phyloP scores from a whole-genome alignment of 2,797 vertebrate genomes.

The Pseudomugil gertrudae region DNA sequence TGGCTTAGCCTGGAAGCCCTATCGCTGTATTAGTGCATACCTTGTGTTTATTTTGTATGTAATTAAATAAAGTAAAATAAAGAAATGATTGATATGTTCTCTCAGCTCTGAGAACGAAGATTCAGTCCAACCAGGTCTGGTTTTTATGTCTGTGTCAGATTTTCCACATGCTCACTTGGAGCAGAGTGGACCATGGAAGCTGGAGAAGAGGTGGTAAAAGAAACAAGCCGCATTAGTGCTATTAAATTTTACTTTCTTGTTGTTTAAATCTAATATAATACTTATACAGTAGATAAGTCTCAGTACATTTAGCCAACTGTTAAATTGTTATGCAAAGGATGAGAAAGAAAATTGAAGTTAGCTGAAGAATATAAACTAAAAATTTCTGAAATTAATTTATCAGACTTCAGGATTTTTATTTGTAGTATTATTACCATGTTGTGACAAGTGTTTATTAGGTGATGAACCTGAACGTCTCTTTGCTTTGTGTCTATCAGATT shows the following conservation, averaged over 20 bases:
- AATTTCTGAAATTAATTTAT: neutral
- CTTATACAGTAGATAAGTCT: neutral
- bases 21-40: neutral
- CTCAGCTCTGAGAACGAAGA: neutral
- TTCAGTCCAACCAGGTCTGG: neutral
- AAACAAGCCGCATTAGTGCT: neutral
- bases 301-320: neutral
- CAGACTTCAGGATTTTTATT: neutral
- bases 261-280: neutral
- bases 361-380: neutral
- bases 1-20: constrained; percentile 5
- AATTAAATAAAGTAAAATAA: too few species aligned
- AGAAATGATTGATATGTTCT: neutral
- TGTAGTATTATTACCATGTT: neutral
- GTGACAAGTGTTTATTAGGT: neutral
- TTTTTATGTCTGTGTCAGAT: neutral
- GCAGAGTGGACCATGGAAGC: neutral
- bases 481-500: neutral
- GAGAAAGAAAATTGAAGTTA: too few species aligned
- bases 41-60: neutral
- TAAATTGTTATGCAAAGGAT: neutral
- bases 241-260: neutral
- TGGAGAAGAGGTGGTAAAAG: neutral
- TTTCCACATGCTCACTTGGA: neutral
- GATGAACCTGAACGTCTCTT: neutral